phyloP scores from a whole-genome alignment of 2,797 vertebrate species.

The Gephyroberyx darwinii region DNA sequence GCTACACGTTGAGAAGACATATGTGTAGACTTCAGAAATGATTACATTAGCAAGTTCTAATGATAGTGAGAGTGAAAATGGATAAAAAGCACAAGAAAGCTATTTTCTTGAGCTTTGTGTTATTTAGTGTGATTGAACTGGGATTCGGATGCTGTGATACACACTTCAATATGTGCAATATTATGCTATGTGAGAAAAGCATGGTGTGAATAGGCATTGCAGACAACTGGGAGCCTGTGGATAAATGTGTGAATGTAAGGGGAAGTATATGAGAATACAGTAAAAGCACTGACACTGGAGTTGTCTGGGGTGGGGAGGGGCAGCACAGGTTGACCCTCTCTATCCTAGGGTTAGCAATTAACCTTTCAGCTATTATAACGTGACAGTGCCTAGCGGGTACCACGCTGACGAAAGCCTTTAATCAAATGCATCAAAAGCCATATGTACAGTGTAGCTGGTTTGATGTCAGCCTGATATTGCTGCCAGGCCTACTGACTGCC shows the following conservation, averaged over 20 bases:
- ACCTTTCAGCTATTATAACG: constrained; percentile 14
- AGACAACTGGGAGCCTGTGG: constrained; percentile 35
- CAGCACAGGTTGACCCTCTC: constrained; percentile 14
- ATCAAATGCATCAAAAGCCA: constrained; percentile 3
- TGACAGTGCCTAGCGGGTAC: constrained; percentile 3
- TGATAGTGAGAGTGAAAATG: constrained; percentile 42
- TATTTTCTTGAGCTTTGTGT: constrained; percentile 56
- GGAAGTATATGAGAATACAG: constrained; percentile 30
- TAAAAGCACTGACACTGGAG: constrained; percentile 14
- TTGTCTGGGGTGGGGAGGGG: too few relatives aligned
- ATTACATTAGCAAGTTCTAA: constrained; percentile 55
- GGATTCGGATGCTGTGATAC: constrained; percentile 60
- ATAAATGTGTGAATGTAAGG: constrained; percentile 51
- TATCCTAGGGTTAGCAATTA: constrained; percentile 22
- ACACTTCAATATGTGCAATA: constrained; percentile 66
- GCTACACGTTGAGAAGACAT: background rate
- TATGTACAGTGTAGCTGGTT: constrained; percentile 8
- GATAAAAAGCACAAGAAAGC: constrained; percentile 43
- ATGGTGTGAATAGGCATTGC: constrained; percentile 48
- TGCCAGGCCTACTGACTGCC: background rate
- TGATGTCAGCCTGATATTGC: constrained; percentile 14
- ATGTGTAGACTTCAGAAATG: constrained; percentile 40
- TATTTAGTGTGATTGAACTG: constrained; percentile 59
- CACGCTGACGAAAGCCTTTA: too few relatives aligned
- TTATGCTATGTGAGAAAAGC: constrained; percentile 55